Conservation (phyloP, 2,797 vertebrate genomes). For the Limnodromus scolopaceus region DNA sequence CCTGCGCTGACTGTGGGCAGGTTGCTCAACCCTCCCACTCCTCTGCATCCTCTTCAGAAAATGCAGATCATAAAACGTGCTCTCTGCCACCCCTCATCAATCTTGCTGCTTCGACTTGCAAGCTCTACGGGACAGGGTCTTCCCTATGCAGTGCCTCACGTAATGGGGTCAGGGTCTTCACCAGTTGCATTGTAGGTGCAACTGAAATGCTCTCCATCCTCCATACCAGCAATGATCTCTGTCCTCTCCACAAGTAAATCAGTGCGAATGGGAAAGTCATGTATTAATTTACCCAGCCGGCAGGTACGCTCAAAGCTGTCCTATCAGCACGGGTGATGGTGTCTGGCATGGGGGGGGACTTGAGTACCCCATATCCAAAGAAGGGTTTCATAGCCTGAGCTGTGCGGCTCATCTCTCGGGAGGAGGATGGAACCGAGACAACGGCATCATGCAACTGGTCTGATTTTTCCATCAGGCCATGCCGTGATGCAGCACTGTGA, state of each 20-base stretch:
- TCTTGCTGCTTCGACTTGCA: neutral
- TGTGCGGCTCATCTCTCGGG: neutral
- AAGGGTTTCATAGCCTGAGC: neutral
- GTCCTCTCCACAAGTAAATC: neutral
- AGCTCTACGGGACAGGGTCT: neutral
- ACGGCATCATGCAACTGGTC: neutral
- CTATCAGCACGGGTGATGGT: neutral
- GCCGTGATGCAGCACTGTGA: rapidly evolving
- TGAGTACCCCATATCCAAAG: neutral
- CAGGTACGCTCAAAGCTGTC: rapidly evolving
- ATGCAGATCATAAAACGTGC: neutral
- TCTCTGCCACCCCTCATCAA: neutral
- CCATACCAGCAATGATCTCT: neutral
- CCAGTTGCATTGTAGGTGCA: neutral
- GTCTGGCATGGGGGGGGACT: neutral
- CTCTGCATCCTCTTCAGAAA: neutral
- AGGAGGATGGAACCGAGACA: neutral
- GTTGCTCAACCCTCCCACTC: neutral
- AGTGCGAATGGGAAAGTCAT: neutral
- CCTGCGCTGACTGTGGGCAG: neutral
- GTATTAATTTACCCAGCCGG: neutral
- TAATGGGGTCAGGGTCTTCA: neutral
- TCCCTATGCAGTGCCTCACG: rapidly evolving
- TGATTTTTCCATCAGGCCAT: neutral
- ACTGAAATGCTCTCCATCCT: neutral